Evolutionary conservation across 2,888 invertebrate species (phyloP).

Genomic region (Tenthredo amoena): DNA sequence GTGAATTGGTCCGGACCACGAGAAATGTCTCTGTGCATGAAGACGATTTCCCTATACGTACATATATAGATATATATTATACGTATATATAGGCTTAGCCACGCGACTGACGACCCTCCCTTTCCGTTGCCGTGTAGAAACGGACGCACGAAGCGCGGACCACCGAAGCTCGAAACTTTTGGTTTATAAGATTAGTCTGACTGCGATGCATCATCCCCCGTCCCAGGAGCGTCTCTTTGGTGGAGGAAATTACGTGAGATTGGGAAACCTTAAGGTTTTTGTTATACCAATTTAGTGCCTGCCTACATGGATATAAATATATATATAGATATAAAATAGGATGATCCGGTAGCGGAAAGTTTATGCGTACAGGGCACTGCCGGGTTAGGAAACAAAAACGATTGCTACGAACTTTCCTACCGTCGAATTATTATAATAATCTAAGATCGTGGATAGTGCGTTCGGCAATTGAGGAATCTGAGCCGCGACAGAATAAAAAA

Average conservation of each 20-base stretch:
- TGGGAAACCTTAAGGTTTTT: constrained; percentile 52
- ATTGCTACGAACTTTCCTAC: neutral
- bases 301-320: neutral
- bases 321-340: neutral
- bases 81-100: constrained; percentile 24
- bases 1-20: constrained; percentile 72
- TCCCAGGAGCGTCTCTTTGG: constrained; percentile 54
- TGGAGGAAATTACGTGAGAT: constrained; percentile 47
- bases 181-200: constrained; percentile 59
- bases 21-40: constrained; percentile 23
- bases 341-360: constrained; percentile 1
- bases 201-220: constrained; percentile 59
- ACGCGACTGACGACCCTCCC: constrained; percentile 53
- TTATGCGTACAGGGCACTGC: neutral
- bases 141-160: constrained; percentile 10
- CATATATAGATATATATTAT: neutral
- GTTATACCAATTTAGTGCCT: constrained; percentile 48
- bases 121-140: constrained; percentile 18
- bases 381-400: constrained; percentile 20
- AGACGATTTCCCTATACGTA: neutral
- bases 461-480: constrained; percentile 19
- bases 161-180: constrained; percentile 55
- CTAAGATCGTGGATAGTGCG: constrained; percentile 40
- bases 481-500: neutral
- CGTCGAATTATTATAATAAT: constrained; percentile 24